These are phyloP conservation scores for Pristionchus arcanus DNA, from an alignment of 2,888 invertebrate species.

Conservation along the genomic window DNA sequence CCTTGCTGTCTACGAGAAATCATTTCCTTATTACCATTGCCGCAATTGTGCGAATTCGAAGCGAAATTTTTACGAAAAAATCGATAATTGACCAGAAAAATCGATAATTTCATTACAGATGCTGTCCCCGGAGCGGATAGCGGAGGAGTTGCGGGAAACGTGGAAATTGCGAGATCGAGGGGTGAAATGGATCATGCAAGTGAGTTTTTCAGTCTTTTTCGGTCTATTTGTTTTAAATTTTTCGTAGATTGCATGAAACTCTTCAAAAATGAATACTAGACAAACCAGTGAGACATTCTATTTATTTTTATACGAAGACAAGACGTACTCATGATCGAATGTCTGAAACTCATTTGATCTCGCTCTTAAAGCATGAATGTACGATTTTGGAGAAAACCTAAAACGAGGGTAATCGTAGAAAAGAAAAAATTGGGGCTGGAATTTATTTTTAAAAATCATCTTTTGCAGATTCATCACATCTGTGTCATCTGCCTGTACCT, in stretches of 20 bases:
- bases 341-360: too few species aligned
- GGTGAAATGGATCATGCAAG: slow-evolving; percentile 53
- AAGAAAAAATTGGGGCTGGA: not conserved
- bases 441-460: not conserved
- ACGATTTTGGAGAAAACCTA: too few species aligned
- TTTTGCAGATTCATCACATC: slow-evolving; percentile 68
- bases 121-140: slow-evolving; percentile 42
- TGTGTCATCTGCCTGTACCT: slow-evolving; percentile 68
- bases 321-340: too few species aligned
- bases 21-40: too few species aligned
- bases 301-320: too few species aligned
- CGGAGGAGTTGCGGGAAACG: slow-evolving; percentile 44
- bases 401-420: too few species aligned
- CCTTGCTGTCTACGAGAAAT: not conserved
- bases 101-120: not conserved
- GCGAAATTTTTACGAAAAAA: not conserved
- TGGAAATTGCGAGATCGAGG: slow-evolving; percentile 50
- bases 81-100: not conserved
- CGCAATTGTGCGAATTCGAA: not conserved
- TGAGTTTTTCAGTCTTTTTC: not conserved
- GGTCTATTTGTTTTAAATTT: too few species aligned
- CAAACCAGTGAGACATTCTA: too few species aligned
- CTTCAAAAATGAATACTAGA: too few species aligned
- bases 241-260: too few species aligned
- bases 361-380: too few species aligned